A percentile compares a stretch with the other conserved stretches of the same genome.
Evolutionary conservation across 2,797 vertebrate species (phyloP).

Genomic region (Silurus aristotelis): DNA sequence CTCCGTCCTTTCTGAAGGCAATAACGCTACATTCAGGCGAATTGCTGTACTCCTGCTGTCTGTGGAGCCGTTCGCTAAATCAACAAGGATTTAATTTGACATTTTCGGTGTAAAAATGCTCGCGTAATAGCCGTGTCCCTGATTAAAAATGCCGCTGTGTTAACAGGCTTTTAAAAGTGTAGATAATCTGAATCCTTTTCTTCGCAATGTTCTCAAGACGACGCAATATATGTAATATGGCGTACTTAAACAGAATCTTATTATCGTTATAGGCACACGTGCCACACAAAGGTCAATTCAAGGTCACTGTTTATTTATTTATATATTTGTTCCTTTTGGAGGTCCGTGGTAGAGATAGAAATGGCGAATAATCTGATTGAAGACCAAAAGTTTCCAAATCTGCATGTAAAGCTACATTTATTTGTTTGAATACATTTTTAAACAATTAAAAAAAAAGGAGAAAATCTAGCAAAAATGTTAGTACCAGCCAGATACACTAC

Average conservation of each 20-base stretch:
- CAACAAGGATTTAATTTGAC: slow-evolving; percentile 79
- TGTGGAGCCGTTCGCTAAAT: slow-evolving; percentile 76
- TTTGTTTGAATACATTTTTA: no score
- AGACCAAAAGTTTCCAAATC: no score
- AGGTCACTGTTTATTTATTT: background rate
- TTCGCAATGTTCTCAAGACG: no score
- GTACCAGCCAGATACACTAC: no score
- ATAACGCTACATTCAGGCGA: slow-evolving; percentile 65
- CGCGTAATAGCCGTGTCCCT: slow-evolving; percentile 62
- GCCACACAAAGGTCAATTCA: background rate
- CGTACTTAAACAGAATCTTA: background rate
- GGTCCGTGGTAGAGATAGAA: background rate
- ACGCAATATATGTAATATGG: background rate
- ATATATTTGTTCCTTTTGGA: no score
- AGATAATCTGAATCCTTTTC: background rate
- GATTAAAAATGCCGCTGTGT: slow-evolving; percentile 15
- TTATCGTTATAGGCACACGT: background rate
- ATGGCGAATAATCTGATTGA: no score
- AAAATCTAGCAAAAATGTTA: no score
- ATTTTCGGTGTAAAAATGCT: slow-evolving; percentile 70
- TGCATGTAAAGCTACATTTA: no score
- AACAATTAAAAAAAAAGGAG: no score
- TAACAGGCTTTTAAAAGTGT: slow-evolving; percentile 12
- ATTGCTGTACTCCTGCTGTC: slow-evolving; percentile 58
- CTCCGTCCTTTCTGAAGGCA: slow-evolving; percentile 44